These are phyloP conservation scores for Gymnopithys bicolor DNA, from an alignment of 2,797 vertebrate genomes.

Conservation along the genomic window DNA sequence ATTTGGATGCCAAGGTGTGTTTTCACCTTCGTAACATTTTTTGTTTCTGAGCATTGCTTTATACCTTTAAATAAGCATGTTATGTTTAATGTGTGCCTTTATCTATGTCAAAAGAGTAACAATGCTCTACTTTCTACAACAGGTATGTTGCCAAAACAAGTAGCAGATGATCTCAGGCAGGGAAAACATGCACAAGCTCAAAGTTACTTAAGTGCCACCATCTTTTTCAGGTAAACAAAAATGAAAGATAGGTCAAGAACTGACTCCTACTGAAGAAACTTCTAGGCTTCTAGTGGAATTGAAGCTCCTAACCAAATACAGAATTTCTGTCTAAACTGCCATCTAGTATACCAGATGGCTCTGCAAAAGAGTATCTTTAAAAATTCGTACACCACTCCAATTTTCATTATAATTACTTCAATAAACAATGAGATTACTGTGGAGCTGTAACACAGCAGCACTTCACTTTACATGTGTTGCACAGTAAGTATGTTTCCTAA, in stretches of 20 bases:
- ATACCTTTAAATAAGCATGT: neutral
- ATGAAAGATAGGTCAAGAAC: neutral
- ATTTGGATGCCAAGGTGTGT: neutral
- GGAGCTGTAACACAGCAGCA: neutral
- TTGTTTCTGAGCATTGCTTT: neutral
- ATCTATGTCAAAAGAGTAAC: neutral
- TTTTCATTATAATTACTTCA: neutral
- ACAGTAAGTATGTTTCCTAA: neutral
- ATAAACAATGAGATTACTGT: neutral
- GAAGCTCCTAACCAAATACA: neutral
- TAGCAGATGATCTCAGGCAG: constrained; percentile 86
- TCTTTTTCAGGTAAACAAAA: constrained; percentile 87
- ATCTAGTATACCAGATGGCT: neutral
- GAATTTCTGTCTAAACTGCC: neutral
- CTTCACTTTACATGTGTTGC: neutral
- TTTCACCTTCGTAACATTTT: neutral
- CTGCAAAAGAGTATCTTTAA: neutral
- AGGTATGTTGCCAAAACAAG: constrained; percentile 88
- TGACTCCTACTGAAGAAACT: neutral
- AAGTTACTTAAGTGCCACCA: constrained; percentile 85
- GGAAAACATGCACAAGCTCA: constrained; percentile 82
- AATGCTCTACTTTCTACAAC: neutral
- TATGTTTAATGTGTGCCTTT: neutral
- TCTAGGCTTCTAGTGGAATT: neutral
- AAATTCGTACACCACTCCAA: neutral